Evolutionary conservation across 2,888 invertebrate species (phyloP).

Genomic region (Napeogenes inachia): DNA sequence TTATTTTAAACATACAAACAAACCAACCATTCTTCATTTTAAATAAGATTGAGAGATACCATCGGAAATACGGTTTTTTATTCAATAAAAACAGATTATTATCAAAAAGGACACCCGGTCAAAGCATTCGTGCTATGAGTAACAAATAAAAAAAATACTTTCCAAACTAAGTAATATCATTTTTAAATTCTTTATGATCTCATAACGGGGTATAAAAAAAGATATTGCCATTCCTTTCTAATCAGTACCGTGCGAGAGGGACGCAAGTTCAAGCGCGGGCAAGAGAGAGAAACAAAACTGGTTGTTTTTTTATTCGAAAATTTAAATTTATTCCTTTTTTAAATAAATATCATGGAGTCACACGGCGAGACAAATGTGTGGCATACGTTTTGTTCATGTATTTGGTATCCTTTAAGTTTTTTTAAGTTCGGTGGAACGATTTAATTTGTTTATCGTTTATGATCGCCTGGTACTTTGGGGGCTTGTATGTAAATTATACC

Average conservation of each 20-base stretch:
- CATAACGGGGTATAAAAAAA: conserved; percentile 18
- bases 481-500: too few species aligned
- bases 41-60: conserved; percentile 39
- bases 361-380: conserved; percentile 60
- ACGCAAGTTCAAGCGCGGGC: conserved; percentile 38
- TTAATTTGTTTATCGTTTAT: conserved; percentile 6
- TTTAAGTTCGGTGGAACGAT: background rate
- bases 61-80: conserved; percentile 45
- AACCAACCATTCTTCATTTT: conserved; percentile 46
- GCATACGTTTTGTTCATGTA: conserved; percentile 16
- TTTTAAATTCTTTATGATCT: conserved; percentile 63
- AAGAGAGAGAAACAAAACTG: conserved; percentile 55
- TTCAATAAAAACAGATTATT: conserved; percentile 50
- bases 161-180: conserved; percentile 46
- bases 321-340: conserved; percentile 48
- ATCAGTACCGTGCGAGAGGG: conserved; percentile 27
- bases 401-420: background rate
- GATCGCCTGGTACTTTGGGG: background rate
- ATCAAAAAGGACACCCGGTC: conserved; percentile 53
- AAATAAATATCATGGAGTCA: conserved; percentile 45
- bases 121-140: conserved; percentile 32
- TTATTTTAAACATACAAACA: conserved; percentile 19
- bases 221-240: conserved; percentile 33
- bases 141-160: conserved; percentile 31
- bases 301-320: conserved; percentile 42